Conservation (phyloP, 1,140 invertebrate species). For the Papilio helenus region DNA sequence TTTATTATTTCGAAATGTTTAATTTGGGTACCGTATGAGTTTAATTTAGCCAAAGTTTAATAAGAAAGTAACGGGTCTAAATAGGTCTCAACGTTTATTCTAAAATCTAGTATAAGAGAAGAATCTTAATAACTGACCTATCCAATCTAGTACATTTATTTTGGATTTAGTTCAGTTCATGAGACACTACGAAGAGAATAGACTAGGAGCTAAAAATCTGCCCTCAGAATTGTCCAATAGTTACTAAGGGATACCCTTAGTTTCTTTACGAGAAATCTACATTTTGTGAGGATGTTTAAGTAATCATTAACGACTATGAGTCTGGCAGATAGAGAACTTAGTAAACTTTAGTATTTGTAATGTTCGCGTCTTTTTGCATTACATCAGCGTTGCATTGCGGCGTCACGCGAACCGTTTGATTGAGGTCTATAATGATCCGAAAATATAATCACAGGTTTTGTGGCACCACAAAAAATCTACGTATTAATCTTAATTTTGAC, state of each 20-base stretch:
- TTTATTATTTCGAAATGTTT: conserved; percentile 27
- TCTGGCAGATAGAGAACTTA: background rate
- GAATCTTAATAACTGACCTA: background rate
- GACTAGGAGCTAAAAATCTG: background rate
- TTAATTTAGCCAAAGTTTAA: conserved; percentile 11
- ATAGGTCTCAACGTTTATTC: background rate
- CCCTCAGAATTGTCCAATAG: too few species aligned
- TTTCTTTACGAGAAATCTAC: too few species aligned
- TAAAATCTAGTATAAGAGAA: background rate
- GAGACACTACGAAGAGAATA: background rate
- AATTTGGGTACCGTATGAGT: conserved; percentile 32
- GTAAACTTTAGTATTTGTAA: conserved; percentile 29
- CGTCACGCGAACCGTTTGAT: conserved; percentile 62
- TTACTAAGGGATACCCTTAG: too few species aligned
- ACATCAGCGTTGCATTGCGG: conserved; percentile 57
- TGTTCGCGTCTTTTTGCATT: conserved; percentile 48
- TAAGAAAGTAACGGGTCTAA: background rate
- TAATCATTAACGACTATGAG: too few species aligned
- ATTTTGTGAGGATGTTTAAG: too few species aligned
- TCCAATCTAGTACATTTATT: background rate
- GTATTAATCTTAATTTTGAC: conserved; percentile 75
- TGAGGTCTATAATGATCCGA: conserved; percentile 68
- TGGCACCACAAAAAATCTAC: conserved; percentile 60
- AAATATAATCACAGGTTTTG: conserved; percentile 62
- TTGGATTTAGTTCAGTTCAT: background rate